phyloP scores from a whole-genome alignment of 2,797 vertebrate genomes.

The Ispidina picta region DNA sequence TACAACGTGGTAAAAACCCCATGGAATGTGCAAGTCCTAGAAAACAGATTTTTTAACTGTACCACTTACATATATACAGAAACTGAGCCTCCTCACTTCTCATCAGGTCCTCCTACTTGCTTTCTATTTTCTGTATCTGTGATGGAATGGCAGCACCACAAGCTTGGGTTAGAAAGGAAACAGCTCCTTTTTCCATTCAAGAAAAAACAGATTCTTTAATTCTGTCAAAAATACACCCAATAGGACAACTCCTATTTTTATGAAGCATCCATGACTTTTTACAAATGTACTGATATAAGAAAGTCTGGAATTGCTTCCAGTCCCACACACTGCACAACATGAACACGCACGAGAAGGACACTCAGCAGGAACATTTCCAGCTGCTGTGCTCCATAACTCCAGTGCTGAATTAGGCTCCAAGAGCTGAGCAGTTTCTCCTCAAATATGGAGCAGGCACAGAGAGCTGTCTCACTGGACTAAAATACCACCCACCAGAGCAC shows the following conservation, averaged over 20 bases:
- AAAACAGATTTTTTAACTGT: background rate
- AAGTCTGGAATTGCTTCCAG: constrained; percentile 70
- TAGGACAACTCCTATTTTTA: constrained; percentile 58
- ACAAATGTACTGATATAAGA: constrained; percentile 47
- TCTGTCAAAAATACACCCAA: constrained; percentile 33
- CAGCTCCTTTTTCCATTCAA: constrained; percentile 15
- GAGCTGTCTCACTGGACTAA: constrained; percentile 58
- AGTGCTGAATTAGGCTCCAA: constrained; percentile 51
- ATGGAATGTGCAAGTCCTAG: constrained; percentile 17
- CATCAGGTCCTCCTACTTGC: background rate
- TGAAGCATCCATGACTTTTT: constrained; percentile 50
- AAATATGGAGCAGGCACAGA: constrained; percentile 61
- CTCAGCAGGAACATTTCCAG: constrained; percentile 51
- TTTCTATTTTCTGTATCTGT: background rate
- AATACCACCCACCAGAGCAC: constrained; percentile 50
- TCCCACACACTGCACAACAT: constrained; percentile 50
- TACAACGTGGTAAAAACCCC: background rate
- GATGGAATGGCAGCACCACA: constrained; percentile 8
- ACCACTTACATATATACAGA: constrained; percentile 9
- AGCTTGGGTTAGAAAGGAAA: constrained; percentile 15
- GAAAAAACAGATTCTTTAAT: background rate
- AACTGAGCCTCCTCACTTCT: background rate
- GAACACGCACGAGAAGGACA: constrained; percentile 49
- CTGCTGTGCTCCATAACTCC: constrained; percentile 40
- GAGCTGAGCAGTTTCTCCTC: constrained; percentile 11